Evolutionary conservation across 2,888 invertebrate species (phyloP).

Genomic region (Nemotelus nigrinus): DNA sequence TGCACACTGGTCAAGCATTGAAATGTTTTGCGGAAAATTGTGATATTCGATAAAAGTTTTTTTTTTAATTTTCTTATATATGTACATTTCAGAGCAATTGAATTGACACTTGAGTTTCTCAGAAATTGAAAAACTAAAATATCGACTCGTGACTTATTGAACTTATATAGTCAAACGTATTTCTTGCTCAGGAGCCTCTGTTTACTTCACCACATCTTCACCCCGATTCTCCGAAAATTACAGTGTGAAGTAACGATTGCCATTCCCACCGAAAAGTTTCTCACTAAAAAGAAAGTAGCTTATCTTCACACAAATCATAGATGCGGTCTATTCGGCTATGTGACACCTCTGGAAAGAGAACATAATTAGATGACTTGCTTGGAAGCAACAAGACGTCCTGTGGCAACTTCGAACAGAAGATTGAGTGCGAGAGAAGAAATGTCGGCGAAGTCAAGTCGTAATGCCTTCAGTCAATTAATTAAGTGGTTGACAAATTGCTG

Average conservation of each 20-base stretch:
- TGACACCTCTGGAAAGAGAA: conserved; percentile 31
- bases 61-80: too few species aligned
- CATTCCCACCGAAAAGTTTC: conserved; percentile 25
- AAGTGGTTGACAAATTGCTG: conserved; percentile 51
- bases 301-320: conserved; percentile 21
- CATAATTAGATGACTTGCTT: conserved; percentile 43
- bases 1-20: too few species aligned
- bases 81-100: too few species aligned
- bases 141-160: too few species aligned
- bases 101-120: too few species aligned
- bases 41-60: too few species aligned
- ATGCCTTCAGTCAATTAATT: conserved; percentile 50
- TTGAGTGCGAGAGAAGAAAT: background rate
- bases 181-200: too few species aligned
- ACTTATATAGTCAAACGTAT: too few species aligned
- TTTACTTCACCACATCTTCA: too few species aligned
- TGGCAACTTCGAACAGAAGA: conserved; percentile 11
- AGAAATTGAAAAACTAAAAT: too few species aligned
- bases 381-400: conserved; percentile 39
- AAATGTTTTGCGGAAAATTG: too few species aligned
- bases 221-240: too few species aligned
- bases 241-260: background rate
- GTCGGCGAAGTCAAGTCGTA: conserved; percentile 40
- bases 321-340: conserved; percentile 33
- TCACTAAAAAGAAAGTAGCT: conserved; percentile 36